A percentile compares a stretch with the other conserved stretches of the same genome.
Evolutionary conservation across 2,113 vertebrate genomes (phyloP).

Genomic region (Kobus ellipsiprymnus): DNA sequence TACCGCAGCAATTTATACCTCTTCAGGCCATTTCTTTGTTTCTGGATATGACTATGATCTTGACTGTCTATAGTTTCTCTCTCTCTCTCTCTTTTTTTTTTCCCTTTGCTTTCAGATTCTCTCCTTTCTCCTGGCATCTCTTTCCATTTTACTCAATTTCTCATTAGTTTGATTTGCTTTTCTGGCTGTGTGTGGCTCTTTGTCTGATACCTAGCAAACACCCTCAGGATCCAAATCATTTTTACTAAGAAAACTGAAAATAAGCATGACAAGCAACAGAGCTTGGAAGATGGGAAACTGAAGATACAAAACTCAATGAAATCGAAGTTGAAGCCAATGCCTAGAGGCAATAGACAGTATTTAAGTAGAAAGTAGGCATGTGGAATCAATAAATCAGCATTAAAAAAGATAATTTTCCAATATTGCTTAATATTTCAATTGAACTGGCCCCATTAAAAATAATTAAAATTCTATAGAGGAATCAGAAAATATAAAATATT

Average conservation of each 20-base stretch:
- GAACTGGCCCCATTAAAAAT: background rate
- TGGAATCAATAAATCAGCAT: constrained; percentile 22
- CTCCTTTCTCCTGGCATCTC: background rate
- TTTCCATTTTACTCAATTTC: background rate
- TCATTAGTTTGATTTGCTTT: background rate
- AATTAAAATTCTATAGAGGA: background rate
- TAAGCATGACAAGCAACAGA: constrained; percentile 24
- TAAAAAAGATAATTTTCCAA: constrained; percentile 7
- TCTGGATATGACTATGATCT: background rate
- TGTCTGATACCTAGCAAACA: background rate
- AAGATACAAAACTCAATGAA: constrained; percentile 15
- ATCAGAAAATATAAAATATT: background rate
- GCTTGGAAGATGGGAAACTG: background rate
- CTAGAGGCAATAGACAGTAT: background rate
- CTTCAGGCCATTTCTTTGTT: constrained; percentile 34
- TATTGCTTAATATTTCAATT: background rate
- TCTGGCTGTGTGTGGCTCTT: background rate
- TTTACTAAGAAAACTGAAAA: constrained; percentile 39
- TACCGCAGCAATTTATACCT: constrained; percentile 15
- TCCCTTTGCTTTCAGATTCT: background rate
- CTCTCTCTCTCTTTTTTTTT: background rate
- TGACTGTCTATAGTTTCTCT: background rate
- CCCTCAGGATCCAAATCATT: constrained; percentile 8
- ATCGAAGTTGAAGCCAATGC: background rate
- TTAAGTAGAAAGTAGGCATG: background rate